Evolutionary conservation across 2,113 vertebrate species (phyloP).

Genomic region (Colaptes auratus): DNA sequence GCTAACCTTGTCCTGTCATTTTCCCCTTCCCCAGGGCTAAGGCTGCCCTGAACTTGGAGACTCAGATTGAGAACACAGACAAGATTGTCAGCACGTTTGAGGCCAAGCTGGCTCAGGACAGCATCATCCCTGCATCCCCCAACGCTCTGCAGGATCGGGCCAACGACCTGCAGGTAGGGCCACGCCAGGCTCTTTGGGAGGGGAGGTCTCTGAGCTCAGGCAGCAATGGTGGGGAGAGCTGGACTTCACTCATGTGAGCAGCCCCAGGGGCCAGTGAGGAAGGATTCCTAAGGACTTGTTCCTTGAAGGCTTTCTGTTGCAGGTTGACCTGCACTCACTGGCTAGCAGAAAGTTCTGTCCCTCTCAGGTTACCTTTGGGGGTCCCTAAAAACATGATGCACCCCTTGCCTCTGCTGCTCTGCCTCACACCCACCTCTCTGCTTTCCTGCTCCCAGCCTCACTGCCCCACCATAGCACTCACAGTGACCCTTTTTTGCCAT

Average conservation of each 20-base stretch:
- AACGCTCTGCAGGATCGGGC: conserved; percentile 78
- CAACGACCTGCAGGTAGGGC: conserved; percentile 83
- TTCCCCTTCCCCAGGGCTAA: conserved; percentile 78
- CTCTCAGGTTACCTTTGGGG: background rate
- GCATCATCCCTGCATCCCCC: conserved; percentile 76
- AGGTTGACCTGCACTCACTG: background rate
- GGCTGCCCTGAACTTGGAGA: conserved; percentile 87
- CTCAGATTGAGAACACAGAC: conserved; percentile 86
- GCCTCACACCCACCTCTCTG: background rate
- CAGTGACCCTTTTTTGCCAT: background rate
- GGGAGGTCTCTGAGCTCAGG: background rate
- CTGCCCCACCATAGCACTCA: background rate
- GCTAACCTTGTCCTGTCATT: background rate
- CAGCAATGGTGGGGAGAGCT: background rate
- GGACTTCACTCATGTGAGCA: background rate
- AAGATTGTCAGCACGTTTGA: conserved; percentile 85
- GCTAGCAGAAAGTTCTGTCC: background rate
- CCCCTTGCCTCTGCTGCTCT: background rate
- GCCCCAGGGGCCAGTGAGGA: fast-evolving
- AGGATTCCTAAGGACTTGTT: background rate
- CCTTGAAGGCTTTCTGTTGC: background rate
- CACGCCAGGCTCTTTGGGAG: background rate
- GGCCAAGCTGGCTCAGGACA: conserved; percentile 82
- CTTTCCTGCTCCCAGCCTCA: background rate
- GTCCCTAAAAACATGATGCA: background rate